Evolutionary conservation across 2,113 vertebrate genomes (phyloP).

Genomic region (Myotis brandtii): DNA sequence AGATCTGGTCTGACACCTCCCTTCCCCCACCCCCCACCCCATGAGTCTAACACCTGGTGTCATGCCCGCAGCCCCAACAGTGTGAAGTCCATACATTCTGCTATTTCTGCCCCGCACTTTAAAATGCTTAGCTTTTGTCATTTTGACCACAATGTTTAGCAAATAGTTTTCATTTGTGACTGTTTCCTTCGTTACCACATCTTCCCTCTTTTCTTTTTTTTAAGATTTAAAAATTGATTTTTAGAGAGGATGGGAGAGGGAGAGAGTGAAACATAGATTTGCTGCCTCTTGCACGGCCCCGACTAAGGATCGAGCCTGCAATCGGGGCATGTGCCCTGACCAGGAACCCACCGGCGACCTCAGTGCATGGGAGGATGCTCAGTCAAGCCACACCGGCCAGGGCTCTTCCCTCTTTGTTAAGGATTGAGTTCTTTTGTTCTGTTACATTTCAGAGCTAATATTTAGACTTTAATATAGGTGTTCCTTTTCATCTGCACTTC

Average conservation of each 20-base stretch:
- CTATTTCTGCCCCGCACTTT: neutral
- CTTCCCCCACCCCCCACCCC: too few species aligned
- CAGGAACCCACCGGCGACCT: too few species aligned
- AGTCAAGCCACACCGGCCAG: too few species aligned
- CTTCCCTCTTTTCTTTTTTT: neutral
- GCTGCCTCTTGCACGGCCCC: neutral
- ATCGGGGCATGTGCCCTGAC: neutral
- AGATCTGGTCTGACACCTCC: neutral
- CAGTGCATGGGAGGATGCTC: too few species aligned
- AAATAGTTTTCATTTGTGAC: neutral
- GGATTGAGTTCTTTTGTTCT: neutral
- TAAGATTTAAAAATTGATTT: neutral
- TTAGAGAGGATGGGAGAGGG: neutral
- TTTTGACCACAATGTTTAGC: neutral
- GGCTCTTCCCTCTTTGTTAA: neutral
- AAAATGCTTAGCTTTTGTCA: neutral
- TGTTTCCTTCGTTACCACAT: neutral
- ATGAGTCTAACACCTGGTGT: neutral
- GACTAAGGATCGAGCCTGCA: neutral
- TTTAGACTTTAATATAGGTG: neutral
- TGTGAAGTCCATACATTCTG: neutral
- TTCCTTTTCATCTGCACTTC: neutral
- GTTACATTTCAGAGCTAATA: neutral
- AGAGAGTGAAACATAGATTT: too few species aligned
- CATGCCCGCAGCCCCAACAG: neutral